phyloP scores from a whole-genome alignment of 2,113 vertebrate species.

The Ammodramus savannarum region DNA sequence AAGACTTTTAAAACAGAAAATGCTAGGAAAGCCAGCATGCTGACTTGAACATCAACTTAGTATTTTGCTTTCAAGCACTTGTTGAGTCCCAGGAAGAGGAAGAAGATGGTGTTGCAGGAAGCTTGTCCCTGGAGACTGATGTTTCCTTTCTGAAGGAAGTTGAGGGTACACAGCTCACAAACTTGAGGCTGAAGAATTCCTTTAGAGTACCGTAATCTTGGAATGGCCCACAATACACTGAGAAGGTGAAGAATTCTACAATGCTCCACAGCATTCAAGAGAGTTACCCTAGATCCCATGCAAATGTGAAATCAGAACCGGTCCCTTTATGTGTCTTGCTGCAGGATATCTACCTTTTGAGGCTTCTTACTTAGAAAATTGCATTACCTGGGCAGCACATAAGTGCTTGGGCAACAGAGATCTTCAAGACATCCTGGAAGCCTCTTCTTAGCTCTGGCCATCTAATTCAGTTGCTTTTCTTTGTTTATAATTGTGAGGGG shows the following conservation, averaged over 20 bases:
- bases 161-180: neutral
- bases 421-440: neutral
- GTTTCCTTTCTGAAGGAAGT: neutral
- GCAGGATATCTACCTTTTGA: neutral
- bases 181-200: neutral
- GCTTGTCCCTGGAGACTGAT: neutral
- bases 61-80: neutral
- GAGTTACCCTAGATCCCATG: neutral
- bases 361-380: neutral
- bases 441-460: neutral
- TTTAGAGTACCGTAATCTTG: neutral
- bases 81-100: neutral
- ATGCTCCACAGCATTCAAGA: neutral
- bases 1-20: neutral
- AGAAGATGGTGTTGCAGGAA: neutral
- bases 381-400: neutral
- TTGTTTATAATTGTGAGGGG: accelerated
- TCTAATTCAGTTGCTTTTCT: neutral
- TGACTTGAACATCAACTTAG: neutral
- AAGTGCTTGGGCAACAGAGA: neutral
- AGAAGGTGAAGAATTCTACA: neutral
- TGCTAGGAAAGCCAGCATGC: neutral
- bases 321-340: neutral
- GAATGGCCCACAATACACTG: neutral
- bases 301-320: neutral